These are phyloP conservation scores for silkworm (Bombyx mori) DNA, from an alignment of 1,140 invertebrate genomes.

Conservation along the genomic window ASM3026992v2 NC_085133.1:8978001-8978500, in stretches of 20 bases:
- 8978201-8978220: constrained; percentile 75
- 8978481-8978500: constrained; percentile 44
- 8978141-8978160: constrained; percentile 72
- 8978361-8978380: constrained; percentile 52
- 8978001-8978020: constrained; percentile 47
- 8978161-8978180: constrained; percentile 73
- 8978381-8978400: constrained; percentile 43
- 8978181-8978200: constrained; percentile 68
- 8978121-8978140: constrained; percentile 73
- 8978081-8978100: constrained; percentile 79
- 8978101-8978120: constrained; percentile 79
- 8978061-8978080: constrained; percentile 58
- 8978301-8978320: constrained; percentile 73
- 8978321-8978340: constrained; percentile 62
- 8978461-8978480: constrained; percentile 53
- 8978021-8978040: constrained; percentile 43
- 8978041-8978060: constrained; percentile 20
- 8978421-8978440: constrained; percentile 31
- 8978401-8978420: constrained; percentile 46
- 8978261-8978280: constrained; percentile 67
- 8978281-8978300: constrained; percentile 70
- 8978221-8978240: constrained; percentile 75
- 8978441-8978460: constrained; percentile 41
- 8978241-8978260: constrained; percentile 72
- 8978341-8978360: constrained; percentile 49